These are phyloP conservation scores for Epirrhoe tristata DNA, from an alignment of 2,888 invertebrate genomes.

Conservation along the genomic window DNA sequence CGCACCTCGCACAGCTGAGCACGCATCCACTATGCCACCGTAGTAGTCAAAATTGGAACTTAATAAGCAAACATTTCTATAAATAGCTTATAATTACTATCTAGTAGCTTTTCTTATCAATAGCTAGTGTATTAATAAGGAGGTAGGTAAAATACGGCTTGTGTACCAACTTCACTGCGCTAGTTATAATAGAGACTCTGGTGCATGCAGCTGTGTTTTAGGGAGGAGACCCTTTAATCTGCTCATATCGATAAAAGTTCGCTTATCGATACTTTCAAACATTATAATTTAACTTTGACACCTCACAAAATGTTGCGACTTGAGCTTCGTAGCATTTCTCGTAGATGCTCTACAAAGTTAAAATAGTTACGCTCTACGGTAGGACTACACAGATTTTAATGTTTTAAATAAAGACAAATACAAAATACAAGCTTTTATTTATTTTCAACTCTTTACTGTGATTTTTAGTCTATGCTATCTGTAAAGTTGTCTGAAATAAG, in stretches of 20 bases:
- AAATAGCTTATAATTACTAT: background rate
- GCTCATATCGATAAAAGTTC: constrained; percentile 42
- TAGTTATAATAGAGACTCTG: constrained; percentile 73
- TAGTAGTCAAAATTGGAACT: background rate
- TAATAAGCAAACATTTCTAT: background rate
- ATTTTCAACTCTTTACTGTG: no score
- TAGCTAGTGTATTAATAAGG: constrained; percentile 21
- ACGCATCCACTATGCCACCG: no score
- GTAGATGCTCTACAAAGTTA: constrained; percentile 17
- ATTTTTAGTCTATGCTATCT: no score
- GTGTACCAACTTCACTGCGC: constrained; percentile 58
- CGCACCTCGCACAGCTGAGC: no score
- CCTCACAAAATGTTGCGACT: no score
- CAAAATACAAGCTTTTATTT: no score
- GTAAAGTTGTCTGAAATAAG: no score
- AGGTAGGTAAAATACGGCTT: constrained; percentile 30
- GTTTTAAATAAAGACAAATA: no score
- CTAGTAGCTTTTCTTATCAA: constrained; percentile 16
- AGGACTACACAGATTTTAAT: no score
- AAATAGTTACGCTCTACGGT: constrained; percentile 11
- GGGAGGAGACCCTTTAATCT: constrained; percentile 61
- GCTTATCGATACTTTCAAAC: background rate
- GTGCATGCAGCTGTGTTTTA: constrained; percentile 77
- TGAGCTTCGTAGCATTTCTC: constrained; percentile 8
- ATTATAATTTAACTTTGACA: no score